These are phyloP conservation scores for Aphodius granarius DNA, from an alignment of 2,888 invertebrate genomes.

Conservation along the genomic window DNA sequence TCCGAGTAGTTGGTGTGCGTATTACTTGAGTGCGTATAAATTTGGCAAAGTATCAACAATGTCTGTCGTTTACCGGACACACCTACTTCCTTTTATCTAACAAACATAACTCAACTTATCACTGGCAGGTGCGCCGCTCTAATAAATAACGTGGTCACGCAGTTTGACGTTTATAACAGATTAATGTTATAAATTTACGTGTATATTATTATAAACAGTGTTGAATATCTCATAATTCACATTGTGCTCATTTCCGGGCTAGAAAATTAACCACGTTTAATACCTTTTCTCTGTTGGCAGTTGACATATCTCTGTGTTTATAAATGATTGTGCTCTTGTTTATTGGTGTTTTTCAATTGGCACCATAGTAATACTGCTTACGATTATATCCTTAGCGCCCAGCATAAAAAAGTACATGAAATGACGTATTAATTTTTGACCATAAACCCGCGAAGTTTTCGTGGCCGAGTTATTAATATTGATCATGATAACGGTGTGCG, in stretches of 20 bases:
- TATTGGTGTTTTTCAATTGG: neutral
- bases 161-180: neutral
- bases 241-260: no score
- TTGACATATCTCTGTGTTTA: neutral
- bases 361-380: neutral
- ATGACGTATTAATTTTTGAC: no score
- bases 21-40: no score
- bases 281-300: neutral
- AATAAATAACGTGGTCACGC: neutral
- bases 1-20: neutral
- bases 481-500: no score
- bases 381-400: no score
- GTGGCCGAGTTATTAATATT: no score
- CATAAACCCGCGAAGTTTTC: no score
- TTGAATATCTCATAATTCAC: no score
- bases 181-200: neutral
- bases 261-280: neutral
- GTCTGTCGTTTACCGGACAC: neutral
- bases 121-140: neutral
- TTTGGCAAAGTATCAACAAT: neutral
- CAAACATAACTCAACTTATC: neutral
- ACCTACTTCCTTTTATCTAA: neutral
- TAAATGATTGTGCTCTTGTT: neutral
- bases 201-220: neutral
- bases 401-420: no score